phyloP scores from a whole-genome alignment of 2,113 vertebrate species.

The Brachypteracias leptosomus region DNA sequence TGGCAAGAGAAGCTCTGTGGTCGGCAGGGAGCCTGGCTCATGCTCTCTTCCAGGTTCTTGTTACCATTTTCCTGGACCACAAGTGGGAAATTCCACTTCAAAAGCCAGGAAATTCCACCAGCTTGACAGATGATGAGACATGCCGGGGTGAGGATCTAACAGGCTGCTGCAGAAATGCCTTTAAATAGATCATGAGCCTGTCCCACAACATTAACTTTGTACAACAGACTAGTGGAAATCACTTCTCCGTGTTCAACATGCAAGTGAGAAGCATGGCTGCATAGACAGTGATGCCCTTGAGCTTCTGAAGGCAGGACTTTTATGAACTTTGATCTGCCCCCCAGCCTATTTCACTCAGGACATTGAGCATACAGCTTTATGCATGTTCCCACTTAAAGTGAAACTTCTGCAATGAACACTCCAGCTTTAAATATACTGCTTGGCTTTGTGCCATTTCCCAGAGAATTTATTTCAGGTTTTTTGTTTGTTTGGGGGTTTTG shows the following conservation, averaged over 20 bases:
- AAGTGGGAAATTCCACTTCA: conserved; percentile 18
- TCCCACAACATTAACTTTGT: conserved; percentile 24
- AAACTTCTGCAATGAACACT: not conserved
- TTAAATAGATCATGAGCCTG: conserved; percentile 22
- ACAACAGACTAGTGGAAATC: not conserved
- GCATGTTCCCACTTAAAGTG: not conserved
- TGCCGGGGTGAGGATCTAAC: not conserved
- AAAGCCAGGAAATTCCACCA: conserved; percentile 44
- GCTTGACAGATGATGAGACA: conserved; percentile 34
- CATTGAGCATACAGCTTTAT: not conserved
- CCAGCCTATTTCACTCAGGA: not conserved
- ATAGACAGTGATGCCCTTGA: not conserved
- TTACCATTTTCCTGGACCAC: conserved; percentile 14
- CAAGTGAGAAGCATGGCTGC: not conserved
- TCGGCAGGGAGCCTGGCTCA: not conserved
- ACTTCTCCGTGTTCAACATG: not conserved
- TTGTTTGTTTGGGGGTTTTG: not conserved
- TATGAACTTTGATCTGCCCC: not conserved
- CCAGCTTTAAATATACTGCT: not conserved
- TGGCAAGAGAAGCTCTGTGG: not conserved
- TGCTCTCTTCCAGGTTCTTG: not conserved
- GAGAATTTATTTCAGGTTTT: not conserved
- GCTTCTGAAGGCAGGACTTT: not conserved
- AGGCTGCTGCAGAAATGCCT: conserved; percentile 4
- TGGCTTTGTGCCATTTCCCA: not conserved